Evolutionary conservation across 2,113 vertebrate genomes (phyloP).

Genomic region (Atlantisia rogersi): DNA sequence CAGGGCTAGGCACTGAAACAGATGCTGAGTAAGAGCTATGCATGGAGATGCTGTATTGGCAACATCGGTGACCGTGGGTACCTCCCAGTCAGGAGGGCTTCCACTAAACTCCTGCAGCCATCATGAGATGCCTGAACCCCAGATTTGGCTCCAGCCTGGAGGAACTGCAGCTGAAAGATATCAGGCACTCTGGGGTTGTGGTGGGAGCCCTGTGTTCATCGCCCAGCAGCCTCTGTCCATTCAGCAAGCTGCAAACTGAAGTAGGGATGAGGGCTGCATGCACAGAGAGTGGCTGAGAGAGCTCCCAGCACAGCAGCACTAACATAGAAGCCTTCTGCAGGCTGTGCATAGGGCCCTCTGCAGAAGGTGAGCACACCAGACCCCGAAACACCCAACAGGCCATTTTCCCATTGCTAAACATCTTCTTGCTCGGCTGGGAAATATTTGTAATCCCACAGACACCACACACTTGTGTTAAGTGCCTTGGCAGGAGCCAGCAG

Average conservation of each 20-base stretch:
- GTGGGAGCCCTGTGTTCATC: neutral
- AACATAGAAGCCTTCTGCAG: neutral
- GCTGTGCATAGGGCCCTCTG: neutral
- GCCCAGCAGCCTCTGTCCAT: neutral
- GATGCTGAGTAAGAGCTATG: fast-evolving
- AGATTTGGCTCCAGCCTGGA: neutral
- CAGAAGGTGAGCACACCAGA: neutral
- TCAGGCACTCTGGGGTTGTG: neutral
- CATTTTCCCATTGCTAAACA: neutral
- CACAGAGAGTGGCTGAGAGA: neutral
- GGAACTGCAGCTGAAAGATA: neutral
- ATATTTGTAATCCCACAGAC: neutral
- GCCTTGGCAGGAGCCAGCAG: neutral
- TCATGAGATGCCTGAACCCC: neutral
- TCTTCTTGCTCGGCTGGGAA: neutral
- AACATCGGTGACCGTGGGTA: fast-evolving
- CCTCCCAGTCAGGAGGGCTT: neutral
- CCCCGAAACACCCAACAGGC: neutral
- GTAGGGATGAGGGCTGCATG: neutral
- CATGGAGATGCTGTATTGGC: neutral
- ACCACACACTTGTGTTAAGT: neutral
- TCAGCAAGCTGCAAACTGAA: neutral
- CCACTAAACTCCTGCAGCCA: neutral
- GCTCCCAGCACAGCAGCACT: neutral
- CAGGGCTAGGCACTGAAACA: neutral